Evolutionary conservation across 2,113 vertebrate genomes (phyloP).

Genomic region (Psettodes erumei): DNA sequence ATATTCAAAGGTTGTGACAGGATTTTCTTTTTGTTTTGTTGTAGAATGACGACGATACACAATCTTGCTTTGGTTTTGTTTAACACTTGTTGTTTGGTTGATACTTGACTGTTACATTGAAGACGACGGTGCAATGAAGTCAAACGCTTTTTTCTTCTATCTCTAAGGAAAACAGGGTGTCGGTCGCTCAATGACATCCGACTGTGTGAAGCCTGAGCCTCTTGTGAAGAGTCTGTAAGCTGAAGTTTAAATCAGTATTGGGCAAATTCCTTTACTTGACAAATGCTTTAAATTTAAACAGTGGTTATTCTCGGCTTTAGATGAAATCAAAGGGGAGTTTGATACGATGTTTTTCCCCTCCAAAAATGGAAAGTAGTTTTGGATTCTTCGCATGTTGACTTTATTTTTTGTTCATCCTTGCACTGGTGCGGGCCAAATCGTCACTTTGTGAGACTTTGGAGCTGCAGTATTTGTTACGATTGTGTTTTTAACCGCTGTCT

Average conservation of each 20-base stretch:
- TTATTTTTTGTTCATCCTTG: conserved; percentile 26
- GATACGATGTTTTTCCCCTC: background rate
- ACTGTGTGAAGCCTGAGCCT: conserved; percentile 22
- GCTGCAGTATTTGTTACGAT: conserved; percentile 51
- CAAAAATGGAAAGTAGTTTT: background rate
- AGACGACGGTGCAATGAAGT: conserved; percentile 77
- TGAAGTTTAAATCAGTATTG: background rate
- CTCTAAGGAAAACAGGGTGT: conserved; percentile 68
- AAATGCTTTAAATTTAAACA: background rate
- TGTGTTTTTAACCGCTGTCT: conserved; percentile 47
- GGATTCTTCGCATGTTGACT: background rate
- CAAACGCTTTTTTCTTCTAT: conserved; percentile 38
- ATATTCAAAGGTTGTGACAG: conserved; percentile 6
- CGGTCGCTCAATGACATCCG: conserved; percentile 15
- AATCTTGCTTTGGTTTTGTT: conserved; percentile 25
- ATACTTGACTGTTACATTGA: conserved; percentile 75
- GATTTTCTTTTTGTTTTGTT: conserved; percentile 12
- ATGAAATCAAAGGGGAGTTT: background rate
- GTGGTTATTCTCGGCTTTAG: background rate
- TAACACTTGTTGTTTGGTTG: conserved; percentile 33
- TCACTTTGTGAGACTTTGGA: conserved; percentile 27
- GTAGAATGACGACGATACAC: conserved; percentile 43
- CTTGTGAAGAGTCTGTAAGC: conserved; percentile 7
- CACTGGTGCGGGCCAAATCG: conserved; percentile 40
- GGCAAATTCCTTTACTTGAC: background rate